Percentiles rank a stretch among this genome's conserved stretches.
Conservation (phyloP, 1,140 invertebrate genomes). For the Papilio dardanus region DNA sequence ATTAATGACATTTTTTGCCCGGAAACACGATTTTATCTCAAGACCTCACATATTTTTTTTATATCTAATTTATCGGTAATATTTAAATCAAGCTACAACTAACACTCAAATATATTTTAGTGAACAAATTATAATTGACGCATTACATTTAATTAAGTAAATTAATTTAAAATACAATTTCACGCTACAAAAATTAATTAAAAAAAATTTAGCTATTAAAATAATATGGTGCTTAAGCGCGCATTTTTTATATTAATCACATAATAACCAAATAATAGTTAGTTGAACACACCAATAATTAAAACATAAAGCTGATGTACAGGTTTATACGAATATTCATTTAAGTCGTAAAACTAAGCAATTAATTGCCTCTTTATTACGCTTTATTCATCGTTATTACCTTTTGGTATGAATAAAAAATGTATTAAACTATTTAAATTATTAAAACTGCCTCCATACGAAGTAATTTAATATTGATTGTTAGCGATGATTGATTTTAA, state of each 20-base stretch:
- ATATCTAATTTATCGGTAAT: neutral
- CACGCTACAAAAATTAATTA: neutral
- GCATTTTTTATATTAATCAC: conserved; percentile 11
- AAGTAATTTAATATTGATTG: neutral
- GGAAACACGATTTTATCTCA: neutral
- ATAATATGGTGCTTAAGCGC: neutral
- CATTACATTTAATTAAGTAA: conserved; percentile 1
- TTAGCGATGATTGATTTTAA: neutral
- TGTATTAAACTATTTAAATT: conserved; percentile 2
- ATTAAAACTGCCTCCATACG: neutral
- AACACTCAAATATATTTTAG: neutral
- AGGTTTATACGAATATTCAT: conserved; percentile 14
- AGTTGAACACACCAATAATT: conserved; percentile 7
- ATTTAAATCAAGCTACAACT: neutral
- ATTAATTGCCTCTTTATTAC: conserved; percentile 22
- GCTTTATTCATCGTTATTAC: conserved; percentile 1
- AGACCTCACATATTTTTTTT: neutral
- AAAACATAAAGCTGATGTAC: conserved; percentile 15
- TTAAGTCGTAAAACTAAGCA: conserved; percentile 13
- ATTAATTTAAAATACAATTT: conserved; percentile 11
- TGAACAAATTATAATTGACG: neutral
- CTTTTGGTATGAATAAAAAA: neutral
- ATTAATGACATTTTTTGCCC: neutral
- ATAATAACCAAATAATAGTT: conserved; percentile 17
- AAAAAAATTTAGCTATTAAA: neutral